These are phyloP conservation scores for Florisuga fusca DNA, from an alignment of 2,797 vertebrate species.

Conservation along the genomic window DNA sequence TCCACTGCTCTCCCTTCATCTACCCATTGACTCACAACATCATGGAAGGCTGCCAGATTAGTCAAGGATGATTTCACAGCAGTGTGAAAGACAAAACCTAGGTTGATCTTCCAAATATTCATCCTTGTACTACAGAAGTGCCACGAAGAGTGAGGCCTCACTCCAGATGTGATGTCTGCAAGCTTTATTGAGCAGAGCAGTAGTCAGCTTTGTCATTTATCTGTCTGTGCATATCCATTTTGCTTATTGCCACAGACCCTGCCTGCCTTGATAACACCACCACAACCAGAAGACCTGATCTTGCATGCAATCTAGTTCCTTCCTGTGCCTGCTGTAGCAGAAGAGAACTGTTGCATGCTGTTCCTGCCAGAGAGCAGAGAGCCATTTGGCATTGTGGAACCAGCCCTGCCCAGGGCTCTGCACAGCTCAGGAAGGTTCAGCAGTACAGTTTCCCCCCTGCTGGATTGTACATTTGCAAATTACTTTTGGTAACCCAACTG, in stretches of 20 bases:
- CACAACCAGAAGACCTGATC: not conserved
- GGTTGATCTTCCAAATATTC: not conserved
- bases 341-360: fast-evolving
- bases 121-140: not conserved
- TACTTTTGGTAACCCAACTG: not conserved
- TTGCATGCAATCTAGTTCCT: not conserved
- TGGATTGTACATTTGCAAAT: not conserved
- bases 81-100: not conserved
- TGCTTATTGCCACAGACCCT: not conserved
- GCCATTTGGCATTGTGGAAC: not conserved
- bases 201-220: not conserved
- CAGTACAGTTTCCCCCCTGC: not conserved
- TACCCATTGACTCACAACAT: no score
- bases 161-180: not conserved
- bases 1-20: no score
- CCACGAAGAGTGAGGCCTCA: not conserved
- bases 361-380: not conserved
- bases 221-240: not conserved
- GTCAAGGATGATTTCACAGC: not conserved
- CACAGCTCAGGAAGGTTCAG: not conserved
- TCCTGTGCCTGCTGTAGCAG: not conserved
- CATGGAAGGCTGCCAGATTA: no score
- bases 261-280: not conserved
- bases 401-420: not conserved
- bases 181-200: not conserved